Evolutionary conservation across 2,888 invertebrate genomes (phyloP), one percentile per base, ranked within the genome.

Genomic region (Torymus texanus): DNA sequence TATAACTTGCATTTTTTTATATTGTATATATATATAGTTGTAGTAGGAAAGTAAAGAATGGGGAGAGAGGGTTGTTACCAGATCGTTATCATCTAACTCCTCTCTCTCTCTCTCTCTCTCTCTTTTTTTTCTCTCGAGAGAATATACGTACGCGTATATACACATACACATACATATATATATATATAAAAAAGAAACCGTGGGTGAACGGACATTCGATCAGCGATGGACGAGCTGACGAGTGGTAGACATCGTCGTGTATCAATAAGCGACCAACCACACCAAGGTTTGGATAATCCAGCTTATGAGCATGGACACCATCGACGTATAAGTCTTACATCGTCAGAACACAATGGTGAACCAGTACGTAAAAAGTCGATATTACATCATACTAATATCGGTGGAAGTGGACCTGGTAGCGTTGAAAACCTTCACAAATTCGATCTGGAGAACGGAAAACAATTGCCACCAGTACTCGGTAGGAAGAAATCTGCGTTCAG

Each of bases 401-500:
- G 83, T 12, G 82, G 82, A 24, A 87, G 88, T 73, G 85, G 87
- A 77, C 86, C 86, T 79, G 90, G 87, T 16, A 89, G 89, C 81
- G 83, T 83, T 55, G 90, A 90, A 79, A 90, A 90, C 75, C 85
- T 89, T 56, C 87, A 89, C 83, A 89, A 88, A 76, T 86, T 87
- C 80, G 89, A 89, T 78, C 83, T 88, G 56, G 90, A 90, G 71
- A 89, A 89, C 79, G 87, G 88, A 56, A 82, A 86, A 81, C 55
- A 74, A 8, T 8, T 41, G 8, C 41, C 41, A 41, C 41, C 41
- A 29, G 14, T 29, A 21, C n/a, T 72, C 61, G 84, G 72, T 73
- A 81, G 90, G 71, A 90, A 90, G 82, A 89, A 88, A 80, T 90
- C 90, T 29, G 88, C 89, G 16, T 86, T 88, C 81, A 90, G 90